These are phyloP conservation scores for Bettongia penicillata DNA, from an alignment of 2,113 vertebrate species.

Conservation along the genomic window DNA sequence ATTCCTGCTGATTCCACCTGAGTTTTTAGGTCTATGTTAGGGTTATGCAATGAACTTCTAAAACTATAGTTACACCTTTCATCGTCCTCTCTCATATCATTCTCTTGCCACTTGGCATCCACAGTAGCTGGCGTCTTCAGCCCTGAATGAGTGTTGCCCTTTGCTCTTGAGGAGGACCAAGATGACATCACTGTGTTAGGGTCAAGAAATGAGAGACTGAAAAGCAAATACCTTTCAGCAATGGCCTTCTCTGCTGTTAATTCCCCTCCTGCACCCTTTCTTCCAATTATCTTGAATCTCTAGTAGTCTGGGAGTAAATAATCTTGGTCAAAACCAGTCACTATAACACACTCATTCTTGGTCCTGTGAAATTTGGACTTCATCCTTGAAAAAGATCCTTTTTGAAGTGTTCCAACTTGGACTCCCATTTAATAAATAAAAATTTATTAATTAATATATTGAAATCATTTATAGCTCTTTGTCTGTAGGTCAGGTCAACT, in stretches of 20 bases:
- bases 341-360: not conserved
- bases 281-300: not conserved
- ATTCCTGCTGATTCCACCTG: not conserved
- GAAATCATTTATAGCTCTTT: too few species aligned
- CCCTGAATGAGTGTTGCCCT: not conserved
- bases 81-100: not conserved
- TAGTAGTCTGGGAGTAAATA: not conserved
- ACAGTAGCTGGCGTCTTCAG: not conserved
- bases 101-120: not conserved
- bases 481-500: not conserved
- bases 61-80: not conserved
- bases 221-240: not conserved
- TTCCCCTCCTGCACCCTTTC: not conserved
- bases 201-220: not conserved
- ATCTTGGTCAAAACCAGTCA: not conserved
- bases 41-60: not conserved
- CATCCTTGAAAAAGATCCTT: not conserved
- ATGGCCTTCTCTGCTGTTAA: not conserved
- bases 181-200: not conserved
- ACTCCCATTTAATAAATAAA: not conserved
- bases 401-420: not conserved
- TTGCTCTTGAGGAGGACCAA: not conserved
- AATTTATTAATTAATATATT: not conserved
- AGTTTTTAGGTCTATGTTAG: not conserved
- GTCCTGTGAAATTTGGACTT: not conserved